A percentile compares a stretch with the other conserved stretches of the same genome.
Conservation (phyloP, 2,113 vertebrate species). For the Shinisaurus crocodilurus region DNA sequence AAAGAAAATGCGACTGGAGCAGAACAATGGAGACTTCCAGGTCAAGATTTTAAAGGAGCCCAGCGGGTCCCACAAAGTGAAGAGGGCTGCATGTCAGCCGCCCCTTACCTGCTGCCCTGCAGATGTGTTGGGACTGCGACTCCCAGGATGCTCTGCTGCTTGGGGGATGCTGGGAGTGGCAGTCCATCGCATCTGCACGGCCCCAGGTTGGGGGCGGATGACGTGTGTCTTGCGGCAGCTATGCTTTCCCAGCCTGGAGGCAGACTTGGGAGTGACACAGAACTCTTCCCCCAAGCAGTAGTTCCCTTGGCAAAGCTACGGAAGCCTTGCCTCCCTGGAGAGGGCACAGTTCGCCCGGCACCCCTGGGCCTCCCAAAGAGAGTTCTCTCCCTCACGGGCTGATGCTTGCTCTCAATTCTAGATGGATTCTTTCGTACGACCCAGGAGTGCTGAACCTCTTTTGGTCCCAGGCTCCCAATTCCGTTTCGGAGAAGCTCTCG, state of each 20-base stretch:
- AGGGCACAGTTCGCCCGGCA: not conserved
- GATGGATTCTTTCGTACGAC: too few relatives aligned
- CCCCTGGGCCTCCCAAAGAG: not conserved
- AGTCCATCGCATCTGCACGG: not conserved
- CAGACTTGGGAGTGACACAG: not conserved
- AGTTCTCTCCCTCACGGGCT: too few relatives aligned
- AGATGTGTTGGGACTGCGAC: too few relatives aligned
- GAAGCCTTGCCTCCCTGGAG: not conserved
- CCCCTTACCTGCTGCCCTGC: too few relatives aligned
- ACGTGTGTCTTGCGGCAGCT: too few relatives aligned
- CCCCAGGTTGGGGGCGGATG: not conserved
- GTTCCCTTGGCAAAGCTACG: not conserved
- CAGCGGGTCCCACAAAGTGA: not conserved
- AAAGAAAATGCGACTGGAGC: not conserved
- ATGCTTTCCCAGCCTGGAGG: too few relatives aligned
- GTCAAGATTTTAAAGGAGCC: not conserved
- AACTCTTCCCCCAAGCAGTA: not conserved
- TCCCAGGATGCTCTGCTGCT: too few relatives aligned
- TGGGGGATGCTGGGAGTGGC: too few relatives aligned
- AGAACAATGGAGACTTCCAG: not conserved
- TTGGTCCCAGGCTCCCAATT: too few relatives aligned
- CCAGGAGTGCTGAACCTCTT: too few relatives aligned
- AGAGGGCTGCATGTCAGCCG: not conserved
- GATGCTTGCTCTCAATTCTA: too few relatives aligned
- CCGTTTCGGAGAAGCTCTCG: too few relatives aligned